Conservation (phyloP, 2,888 invertebrate genomes). For the Protophormia terraenovae region DNA sequence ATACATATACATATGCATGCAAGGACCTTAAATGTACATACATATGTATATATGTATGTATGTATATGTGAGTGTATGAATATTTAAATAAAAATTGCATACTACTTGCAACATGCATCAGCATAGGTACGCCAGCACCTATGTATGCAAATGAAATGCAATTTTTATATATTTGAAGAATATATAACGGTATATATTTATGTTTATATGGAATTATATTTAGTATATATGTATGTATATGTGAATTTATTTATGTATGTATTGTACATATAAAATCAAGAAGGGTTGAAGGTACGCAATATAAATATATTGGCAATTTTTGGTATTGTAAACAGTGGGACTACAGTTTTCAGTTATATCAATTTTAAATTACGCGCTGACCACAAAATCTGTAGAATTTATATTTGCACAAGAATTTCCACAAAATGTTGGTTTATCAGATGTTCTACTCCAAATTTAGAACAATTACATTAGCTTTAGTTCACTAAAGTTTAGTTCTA, state of each 20-base stretch:
- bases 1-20: background rate
- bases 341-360: background rate
- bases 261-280: background rate
- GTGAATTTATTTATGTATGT: background rate
- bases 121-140: too few relatives aligned
- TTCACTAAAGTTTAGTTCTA: too few relatives aligned
- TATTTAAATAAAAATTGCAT: background rate
- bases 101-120: background rate
- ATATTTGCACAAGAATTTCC: too few relatives aligned
- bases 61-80: background rate
- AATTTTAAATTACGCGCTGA: too few relatives aligned
- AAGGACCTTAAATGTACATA: background rate
- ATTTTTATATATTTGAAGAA: background rate
- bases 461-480: too few relatives aligned
- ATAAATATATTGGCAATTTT: slow-evolving; percentile 8
- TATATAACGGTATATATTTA: background rate
- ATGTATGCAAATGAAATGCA: background rate
- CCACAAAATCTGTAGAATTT: too few relatives aligned
- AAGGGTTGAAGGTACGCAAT: slow-evolving; percentile 26
- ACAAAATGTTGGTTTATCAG: too few relatives aligned
- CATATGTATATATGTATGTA: background rate
- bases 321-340: slow-evolving; percentile 19
- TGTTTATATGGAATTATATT: background rate
- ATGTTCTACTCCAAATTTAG: too few relatives aligned
- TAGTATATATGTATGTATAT: background rate